phyloP scores from a whole-genome alignment of 1,140 invertebrate species.

The Hylaeus volcanicus region DNA sequence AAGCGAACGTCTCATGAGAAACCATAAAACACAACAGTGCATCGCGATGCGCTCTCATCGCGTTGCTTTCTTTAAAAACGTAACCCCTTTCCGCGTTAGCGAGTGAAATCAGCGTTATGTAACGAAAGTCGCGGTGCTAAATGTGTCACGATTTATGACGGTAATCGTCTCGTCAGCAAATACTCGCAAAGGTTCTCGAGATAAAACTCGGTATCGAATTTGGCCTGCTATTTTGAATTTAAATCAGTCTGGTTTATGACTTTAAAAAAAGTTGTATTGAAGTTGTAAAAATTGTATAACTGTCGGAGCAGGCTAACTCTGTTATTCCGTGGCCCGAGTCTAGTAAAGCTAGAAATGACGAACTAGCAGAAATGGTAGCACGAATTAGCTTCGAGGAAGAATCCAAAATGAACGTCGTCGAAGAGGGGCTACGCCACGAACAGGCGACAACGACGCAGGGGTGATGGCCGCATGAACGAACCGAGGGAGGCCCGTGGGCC shows the following conservation, averaged over 20 bases:
- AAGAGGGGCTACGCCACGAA: slow-evolving; percentile 22
- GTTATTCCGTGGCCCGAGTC: too few relatives aligned
- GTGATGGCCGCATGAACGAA: slow-evolving; percentile 28
- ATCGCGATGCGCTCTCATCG: neutral
- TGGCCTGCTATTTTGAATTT: neutral
- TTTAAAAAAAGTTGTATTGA: too few relatives aligned
- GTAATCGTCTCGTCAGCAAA: neutral
- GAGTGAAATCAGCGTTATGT: neutral
- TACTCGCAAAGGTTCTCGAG: neutral
- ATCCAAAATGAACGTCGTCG: slow-evolving; percentile 22
- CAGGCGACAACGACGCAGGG: slow-evolving; percentile 32
- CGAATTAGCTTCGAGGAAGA: slow-evolving; percentile 53
- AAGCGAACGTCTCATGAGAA: too few relatives aligned
- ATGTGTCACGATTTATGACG: slow-evolving; percentile 13
- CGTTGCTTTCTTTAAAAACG: neutral
- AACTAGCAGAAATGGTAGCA: slow-evolving; percentile 49
- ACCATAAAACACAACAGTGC: too few relatives aligned
- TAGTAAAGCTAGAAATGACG: neutral
- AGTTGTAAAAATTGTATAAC: too few relatives aligned
- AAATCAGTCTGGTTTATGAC: neutral
- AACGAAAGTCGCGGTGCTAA: neutral
- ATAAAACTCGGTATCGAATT: neutral
- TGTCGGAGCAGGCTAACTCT: too few relatives aligned
- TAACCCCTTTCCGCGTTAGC: neutral
- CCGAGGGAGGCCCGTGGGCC: slow-evolving; percentile 52